These are phyloP conservation scores for Agrochola circellaris DNA, from an alignment of 2,888 invertebrate genomes.

Conservation along the genomic window DNA sequence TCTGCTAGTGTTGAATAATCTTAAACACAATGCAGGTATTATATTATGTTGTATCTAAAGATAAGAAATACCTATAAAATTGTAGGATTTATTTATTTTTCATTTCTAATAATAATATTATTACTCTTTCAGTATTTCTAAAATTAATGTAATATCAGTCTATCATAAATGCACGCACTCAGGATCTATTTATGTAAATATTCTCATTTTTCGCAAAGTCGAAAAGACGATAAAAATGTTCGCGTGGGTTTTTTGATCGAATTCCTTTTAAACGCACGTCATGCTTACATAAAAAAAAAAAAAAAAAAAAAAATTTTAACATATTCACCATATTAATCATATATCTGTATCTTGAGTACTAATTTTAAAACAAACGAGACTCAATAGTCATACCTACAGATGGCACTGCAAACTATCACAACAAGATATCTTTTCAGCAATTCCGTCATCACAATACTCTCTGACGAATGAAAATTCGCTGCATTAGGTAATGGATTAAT, in stretches of 20 bases:
- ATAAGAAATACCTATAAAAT: neutral
- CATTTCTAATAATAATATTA: too few relatives aligned
- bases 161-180: neutral
- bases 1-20: neutral
- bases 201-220: conserved; percentile 4
- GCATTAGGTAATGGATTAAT: neutral
- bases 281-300: conserved; percentile 11
- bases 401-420: neutral
- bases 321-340: neutral
- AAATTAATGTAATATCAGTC: neutral
- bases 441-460: too few relatives aligned
- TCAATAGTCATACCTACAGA: too few relatives aligned
- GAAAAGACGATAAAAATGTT: conserved; percentile 7
- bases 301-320: conserved; percentile 2
- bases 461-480: neutral
- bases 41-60: too few relatives aligned
- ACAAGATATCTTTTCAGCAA: neutral
- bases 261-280: conserved; percentile 16
- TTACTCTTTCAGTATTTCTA: too few relatives aligned
- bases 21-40: neutral
- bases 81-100: neutral
- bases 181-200: conserved; percentile 11
- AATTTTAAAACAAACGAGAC: neutral
- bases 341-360: neutral
- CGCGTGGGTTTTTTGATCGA: conserved; percentile 20